A percentile compares a stretch with the other conserved stretches of the same genome.
These are phyloP conservation scores for Channa maculata DNA, from an alignment of 2,113 vertebrate species.

Conservation along the genomic window DNA sequence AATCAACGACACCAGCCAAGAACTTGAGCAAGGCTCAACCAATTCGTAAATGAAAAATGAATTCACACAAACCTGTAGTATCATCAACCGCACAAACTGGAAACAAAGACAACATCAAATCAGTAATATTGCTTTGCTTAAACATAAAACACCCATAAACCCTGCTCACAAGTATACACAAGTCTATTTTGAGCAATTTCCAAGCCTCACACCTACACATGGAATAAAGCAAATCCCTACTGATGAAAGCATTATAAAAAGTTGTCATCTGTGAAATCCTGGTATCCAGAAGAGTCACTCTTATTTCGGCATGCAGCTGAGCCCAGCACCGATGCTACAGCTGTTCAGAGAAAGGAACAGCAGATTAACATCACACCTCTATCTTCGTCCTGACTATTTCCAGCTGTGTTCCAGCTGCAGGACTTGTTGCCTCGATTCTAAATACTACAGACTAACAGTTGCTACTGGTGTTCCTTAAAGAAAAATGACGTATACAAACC, in stretches of 20 bases:
- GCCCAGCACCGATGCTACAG: slow-evolving; percentile 27
- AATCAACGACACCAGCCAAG: too few relatives aligned
- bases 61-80: too few relatives aligned
- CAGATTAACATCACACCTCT: slow-evolving; percentile 48
- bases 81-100: too few relatives aligned
- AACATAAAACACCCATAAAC: not conserved
- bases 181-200: not conserved
- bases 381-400: slow-evolving; percentile 28
- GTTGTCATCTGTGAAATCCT: not conserved
- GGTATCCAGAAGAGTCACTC: not conserved
- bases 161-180: not conserved
- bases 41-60: too few relatives aligned
- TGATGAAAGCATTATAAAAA: not conserved
- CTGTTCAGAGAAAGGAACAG: slow-evolving; percentile 39
- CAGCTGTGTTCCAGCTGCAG: slow-evolving; percentile 56
- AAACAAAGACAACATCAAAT: too few relatives aligned
- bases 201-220: not conserved
- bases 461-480: too few relatives aligned
- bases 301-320: slow-evolving; percentile 26
- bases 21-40: too few relatives aligned
- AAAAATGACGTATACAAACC: not conserved
- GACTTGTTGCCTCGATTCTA: not conserved
- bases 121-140: too few relatives aligned
- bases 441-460: not conserved
- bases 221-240: not conserved